Evolutionary conservation across 2,888 invertebrate species (phyloP).

Genomic region (Drymonia ruficornis): DNA sequence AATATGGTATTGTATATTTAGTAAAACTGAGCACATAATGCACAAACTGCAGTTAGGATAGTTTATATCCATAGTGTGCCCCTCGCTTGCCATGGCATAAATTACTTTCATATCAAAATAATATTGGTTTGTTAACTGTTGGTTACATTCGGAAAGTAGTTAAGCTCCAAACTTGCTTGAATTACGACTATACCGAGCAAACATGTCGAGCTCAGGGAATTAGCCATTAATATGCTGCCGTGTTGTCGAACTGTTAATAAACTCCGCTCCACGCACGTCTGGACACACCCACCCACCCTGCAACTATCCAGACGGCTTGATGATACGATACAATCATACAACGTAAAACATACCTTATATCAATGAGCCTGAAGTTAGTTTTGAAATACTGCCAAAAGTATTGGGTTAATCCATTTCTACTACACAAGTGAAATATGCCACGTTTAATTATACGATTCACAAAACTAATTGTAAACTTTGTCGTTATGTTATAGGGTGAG

Average conservation of each 20-base stretch:
- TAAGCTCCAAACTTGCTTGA: not conserved
- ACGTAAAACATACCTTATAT: not conserved
- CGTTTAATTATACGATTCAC: not conserved
- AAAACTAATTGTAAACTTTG: not conserved
- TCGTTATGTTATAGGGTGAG: constrained; percentile 5
- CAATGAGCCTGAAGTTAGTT: not conserved
- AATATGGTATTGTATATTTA: too few species aligned
- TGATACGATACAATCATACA: not conserved
- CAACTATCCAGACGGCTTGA: not conserved
- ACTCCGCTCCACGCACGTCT: constrained; percentile 1
- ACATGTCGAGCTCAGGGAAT: not conserved
- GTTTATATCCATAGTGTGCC: too few species aligned
- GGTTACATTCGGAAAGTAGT: not conserved
- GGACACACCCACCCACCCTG: not conserved
- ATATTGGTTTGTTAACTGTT: not conserved
- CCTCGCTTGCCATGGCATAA: too few species aligned
- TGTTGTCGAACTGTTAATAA: constrained; percentile 3
- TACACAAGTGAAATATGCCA: not conserved
- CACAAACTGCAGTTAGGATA: too few species aligned
- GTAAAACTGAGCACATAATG: too few species aligned
- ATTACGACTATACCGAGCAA: not conserved
- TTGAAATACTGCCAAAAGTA: not conserved
- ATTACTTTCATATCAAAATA: too few species aligned
- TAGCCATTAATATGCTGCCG: constrained; percentile 7
- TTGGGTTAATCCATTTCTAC: not conserved